Conservation (phyloP, 2,797 vertebrate species). For the Alectoris magna region DNA sequence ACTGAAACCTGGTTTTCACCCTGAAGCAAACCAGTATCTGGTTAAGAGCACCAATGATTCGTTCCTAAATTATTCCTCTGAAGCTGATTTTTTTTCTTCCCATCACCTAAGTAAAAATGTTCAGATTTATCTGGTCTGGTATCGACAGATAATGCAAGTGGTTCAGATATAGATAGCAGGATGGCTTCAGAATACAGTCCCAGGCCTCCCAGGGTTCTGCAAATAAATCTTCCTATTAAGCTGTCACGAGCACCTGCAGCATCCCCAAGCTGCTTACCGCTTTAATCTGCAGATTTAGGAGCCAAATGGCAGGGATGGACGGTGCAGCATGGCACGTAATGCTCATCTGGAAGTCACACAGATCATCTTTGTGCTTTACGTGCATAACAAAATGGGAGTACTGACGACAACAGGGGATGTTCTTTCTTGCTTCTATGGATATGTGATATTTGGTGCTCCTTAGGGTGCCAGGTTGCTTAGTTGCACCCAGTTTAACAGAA, state of each 20-base stretch:
- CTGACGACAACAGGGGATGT: not conserved
- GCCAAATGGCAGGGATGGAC: not conserved
- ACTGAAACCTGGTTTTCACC: rapidly evolving
- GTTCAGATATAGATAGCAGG: not conserved
- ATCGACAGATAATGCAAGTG: not conserved
- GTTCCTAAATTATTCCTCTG: not conserved
- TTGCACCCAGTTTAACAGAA: not conserved
- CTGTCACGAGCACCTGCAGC: not conserved
- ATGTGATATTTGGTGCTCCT: not conserved
- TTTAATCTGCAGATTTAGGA: slow-evolving; percentile 50
- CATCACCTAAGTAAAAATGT: not conserved
- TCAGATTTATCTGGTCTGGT: not conserved
- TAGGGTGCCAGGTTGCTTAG: not conserved
- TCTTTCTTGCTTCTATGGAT: not conserved
- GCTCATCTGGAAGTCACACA: not conserved
- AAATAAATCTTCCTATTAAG: not conserved
- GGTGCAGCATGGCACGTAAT: not conserved
- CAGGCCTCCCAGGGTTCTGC: not conserved
- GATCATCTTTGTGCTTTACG: not conserved
- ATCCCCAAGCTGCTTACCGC: slow-evolving; percentile 45
- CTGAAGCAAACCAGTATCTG: not conserved
- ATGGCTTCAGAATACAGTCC: not conserved
- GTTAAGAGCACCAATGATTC: not conserved
- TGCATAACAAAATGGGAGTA: not conserved
- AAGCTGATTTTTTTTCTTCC: not conserved